These are phyloP conservation scores for Deroplatys truncata DNA, from an alignment of 2,888 invertebrate genomes.

Conservation along the genomic window DNA sequence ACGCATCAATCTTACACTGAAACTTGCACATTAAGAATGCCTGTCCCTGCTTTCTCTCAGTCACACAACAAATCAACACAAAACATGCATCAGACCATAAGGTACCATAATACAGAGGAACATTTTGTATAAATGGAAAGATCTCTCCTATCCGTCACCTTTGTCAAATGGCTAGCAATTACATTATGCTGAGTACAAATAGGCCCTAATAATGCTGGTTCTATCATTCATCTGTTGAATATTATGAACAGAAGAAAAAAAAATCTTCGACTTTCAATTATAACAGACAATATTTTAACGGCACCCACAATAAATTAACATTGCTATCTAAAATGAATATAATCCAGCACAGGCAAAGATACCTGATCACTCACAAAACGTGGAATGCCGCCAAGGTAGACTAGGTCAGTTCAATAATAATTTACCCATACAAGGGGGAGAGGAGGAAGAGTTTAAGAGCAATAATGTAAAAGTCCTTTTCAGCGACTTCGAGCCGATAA, in stretches of 20 bases:
- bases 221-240: not conserved
- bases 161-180: slow-evolving; percentile 3
- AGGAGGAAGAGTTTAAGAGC: not conserved
- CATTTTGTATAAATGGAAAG: not conserved
- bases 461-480: not conserved
- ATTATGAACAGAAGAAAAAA: not conserved
- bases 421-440: not conserved
- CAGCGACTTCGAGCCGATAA: not conserved
- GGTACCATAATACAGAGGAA: not conserved
- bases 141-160: not conserved
- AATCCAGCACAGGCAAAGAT: not conserved
- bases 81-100: not conserved
- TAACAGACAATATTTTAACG: slow-evolving; percentile 1
- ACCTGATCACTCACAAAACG: not conserved
- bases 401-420: slow-evolving; percentile 14
- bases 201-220: slow-evolving; percentile 3
- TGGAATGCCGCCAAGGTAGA: slow-evolving; percentile 14
- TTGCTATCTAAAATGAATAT: not conserved
- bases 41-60: not conserved
- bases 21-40: not conserved
- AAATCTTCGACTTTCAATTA: not conserved
- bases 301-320: slow-evolving; percentile 15
- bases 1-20: not conserved
- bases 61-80: not conserved
- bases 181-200: slow-evolving; percentile 11